phyloP scores from a whole-genome alignment of 2,888 invertebrate species.

The Dermolepida albohirtum region DNA sequence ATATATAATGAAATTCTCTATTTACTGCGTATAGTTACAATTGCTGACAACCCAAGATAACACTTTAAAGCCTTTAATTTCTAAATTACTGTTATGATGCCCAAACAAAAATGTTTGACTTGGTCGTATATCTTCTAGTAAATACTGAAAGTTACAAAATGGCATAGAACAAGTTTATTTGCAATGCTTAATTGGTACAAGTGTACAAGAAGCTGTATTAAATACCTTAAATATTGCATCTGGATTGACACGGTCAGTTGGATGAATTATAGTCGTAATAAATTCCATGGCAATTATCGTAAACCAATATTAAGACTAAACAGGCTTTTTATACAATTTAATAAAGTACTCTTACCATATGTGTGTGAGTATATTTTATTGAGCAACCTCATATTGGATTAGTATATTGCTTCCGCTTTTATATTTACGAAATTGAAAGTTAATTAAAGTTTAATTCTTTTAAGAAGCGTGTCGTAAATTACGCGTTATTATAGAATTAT shows the following conservation, averaged over 20 bases:
- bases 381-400: background rate
- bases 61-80: too few species aligned
- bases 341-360: conserved; percentile 7
- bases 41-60: too few species aligned
- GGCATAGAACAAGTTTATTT: conserved; percentile 17
- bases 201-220: conserved; percentile 27
- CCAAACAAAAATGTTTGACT: too few species aligned
- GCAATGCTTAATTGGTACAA: conserved; percentile 22
- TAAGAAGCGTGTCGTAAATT: background rate
- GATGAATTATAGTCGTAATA: conserved; percentile 31
- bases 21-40: too few species aligned
- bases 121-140: too few species aligned
- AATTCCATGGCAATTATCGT: conserved; percentile 24
- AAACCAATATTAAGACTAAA: conserved; percentile 23
- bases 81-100: too few species aligned
- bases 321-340: conserved; percentile 11
- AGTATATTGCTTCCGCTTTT: conserved; percentile 16
- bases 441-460: conserved; percentile 24
- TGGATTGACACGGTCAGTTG: conserved; percentile 23
- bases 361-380: too few species aligned
- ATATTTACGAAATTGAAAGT: conserved; percentile 11
- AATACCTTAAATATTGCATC: conserved; percentile 32
- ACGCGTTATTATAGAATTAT: background rate
- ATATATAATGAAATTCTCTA: too few species aligned
- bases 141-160: conserved; percentile 21